Evolutionary conservation across 2,797 vertebrate species (phyloP), one percentile per base, ranked within the genome.

Genomic region (Chrosomus eos): DNA sequence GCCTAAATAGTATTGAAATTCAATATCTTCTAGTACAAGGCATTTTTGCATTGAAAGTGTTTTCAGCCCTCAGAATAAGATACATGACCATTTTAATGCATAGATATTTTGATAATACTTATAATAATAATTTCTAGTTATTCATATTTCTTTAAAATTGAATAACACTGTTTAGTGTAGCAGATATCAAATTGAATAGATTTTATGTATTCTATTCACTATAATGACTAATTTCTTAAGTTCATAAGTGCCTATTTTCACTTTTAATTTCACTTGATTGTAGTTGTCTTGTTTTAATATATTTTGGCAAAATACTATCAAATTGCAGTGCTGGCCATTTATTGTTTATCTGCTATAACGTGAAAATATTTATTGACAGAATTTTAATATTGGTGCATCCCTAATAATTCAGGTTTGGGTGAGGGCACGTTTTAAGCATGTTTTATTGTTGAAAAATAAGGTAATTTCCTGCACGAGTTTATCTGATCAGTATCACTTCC

Each of bases 401-500:
- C 21, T 75, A 60, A 53, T 23, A 53, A 60, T 21, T 58, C 21
- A 55, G 28, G 8, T 38, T 23, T 1, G 26, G 23, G 28, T 72
- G 7, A 33, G 13, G 16, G 28, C 33, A 67, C 9, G 0, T 40
- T 38, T 14, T 55, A 31, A 31, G 31, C 19, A 14, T 31, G 19
- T 68, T 76, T 83, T 67, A 67, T 55, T 76, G 3, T 76, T 38
- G 31, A 38, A 60, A 58, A 40, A 38, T 13, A 0, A 28, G 21
- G 1, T 14, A 3, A 60, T 76, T 48, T 76, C 26, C 33, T 74
- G 18, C 38, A 62, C 7, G 1, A 70, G 43, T 72, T 62, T 73
- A 60, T 68, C 58, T 73, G 33, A 66, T 80, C 31, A 68, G 26
- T 21, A n/a, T 75, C 28, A 21, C 33, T 75, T 75, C 55, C 55